Percentiles rank a stretch among this genome's conserved stretches.
Conservation (phyloP, 2,797 vertebrate species). For the Cyclura pinguis region DNA sequence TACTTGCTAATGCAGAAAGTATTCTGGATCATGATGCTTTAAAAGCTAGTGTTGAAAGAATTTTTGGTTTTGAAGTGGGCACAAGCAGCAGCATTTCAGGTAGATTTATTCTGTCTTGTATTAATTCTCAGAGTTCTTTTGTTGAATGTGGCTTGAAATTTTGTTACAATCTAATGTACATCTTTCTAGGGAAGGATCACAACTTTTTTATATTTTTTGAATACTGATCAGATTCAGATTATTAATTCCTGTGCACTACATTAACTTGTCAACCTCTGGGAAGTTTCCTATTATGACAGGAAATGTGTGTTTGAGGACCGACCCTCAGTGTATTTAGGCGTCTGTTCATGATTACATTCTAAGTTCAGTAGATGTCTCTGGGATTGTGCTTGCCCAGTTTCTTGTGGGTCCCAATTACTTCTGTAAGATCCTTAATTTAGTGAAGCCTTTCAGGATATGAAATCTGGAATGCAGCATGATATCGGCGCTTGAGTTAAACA, state of each 20-base stretch:
- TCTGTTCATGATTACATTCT: not conserved
- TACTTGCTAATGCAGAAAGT: not conserved
- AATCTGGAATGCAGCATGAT: not conserved
- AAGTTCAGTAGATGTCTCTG: conserved; percentile 7
- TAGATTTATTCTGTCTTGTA: not conserved
- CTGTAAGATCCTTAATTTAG: conserved; percentile 10
- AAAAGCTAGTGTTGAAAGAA: conserved; percentile 34
- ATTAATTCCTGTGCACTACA: not conserved
- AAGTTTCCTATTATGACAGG: not conserved
- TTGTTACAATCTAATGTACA: not conserved
- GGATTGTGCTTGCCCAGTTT: not conserved
- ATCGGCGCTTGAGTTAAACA: not conserved
- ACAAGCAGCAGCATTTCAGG: not conserved
- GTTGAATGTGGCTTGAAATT: not conserved
- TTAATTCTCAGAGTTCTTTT: not conserved
- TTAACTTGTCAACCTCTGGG: not conserved
- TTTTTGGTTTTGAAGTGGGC: not conserved
- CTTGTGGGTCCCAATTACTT: not conserved
- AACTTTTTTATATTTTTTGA: not conserved
- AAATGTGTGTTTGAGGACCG: not conserved
- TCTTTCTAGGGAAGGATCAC: not conserved
- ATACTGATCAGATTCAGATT: not conserved
- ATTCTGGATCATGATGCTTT: conserved; percentile 32
- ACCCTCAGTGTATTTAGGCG: not conserved
- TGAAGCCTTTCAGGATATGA: not conserved